phyloP scores from a whole-genome alignment of 2,797 vertebrate species.

The Paguma larvata region DNA sequence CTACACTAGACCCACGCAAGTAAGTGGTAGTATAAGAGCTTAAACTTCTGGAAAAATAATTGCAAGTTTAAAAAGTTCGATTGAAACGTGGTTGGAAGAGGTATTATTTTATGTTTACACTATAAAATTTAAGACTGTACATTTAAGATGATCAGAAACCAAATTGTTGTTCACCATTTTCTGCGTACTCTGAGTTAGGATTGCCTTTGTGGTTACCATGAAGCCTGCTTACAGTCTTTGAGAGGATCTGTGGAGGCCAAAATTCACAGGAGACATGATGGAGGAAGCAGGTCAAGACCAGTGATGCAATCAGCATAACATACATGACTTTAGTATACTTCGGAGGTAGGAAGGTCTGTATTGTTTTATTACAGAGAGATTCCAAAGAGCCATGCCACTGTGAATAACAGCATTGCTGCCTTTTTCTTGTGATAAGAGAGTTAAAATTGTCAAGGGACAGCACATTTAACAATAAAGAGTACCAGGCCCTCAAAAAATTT shows the following conservation, averaged over 20 bases:
- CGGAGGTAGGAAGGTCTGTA: not conserved
- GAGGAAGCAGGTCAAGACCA: not conserved
- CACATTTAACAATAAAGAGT: not conserved
- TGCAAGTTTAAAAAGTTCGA: not conserved
- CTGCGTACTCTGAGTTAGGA: not conserved
- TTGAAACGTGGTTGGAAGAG: not conserved
- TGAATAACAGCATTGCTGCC: not conserved
- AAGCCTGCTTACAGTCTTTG: not conserved
- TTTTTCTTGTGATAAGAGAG: not conserved
- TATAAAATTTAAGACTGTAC: not conserved
- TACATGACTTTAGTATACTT: not conserved
- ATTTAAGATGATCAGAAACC: not conserved
- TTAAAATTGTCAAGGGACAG: not conserved
- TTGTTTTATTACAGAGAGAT: not conserved
- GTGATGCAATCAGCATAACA: not conserved
- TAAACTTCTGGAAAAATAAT: not conserved
- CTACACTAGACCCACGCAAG: not conserved
- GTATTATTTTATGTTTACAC: not conserved
- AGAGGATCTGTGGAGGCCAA: not conserved
- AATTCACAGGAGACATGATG: not conserved
- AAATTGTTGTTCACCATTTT: not conserved
- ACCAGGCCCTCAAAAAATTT: accelerated
- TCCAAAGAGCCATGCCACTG: not conserved
- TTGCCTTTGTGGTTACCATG: not conserved
- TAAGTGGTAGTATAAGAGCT: not conserved